Evolutionary conservation across 2,888 invertebrate genomes (phyloP).

Genomic region (Apoda limacodes): DNA sequence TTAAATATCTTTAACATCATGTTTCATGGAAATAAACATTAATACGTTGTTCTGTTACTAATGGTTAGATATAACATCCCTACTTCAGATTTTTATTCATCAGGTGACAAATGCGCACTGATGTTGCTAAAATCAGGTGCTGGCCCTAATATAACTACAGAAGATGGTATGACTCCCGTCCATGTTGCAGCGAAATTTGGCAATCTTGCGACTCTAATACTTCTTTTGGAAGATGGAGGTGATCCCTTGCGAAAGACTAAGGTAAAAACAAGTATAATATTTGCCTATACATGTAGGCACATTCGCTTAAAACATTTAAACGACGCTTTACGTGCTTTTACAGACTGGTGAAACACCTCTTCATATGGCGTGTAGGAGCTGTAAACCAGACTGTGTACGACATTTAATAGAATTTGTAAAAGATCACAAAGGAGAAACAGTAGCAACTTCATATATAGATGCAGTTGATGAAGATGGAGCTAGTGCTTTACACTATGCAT

Average conservation of each 20-base stretch:
- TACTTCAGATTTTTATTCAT: too few species aligned
- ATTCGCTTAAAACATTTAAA: neutral
- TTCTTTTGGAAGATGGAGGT: constrained; percentile 93
- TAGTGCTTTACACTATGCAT: constrained; percentile 94
- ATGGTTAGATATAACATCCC: too few species aligned
- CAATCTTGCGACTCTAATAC: constrained; percentile 85
- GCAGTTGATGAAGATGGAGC: constrained; percentile 92
- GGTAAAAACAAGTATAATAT: constrained; percentile 57
- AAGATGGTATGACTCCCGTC: constrained; percentile 96
- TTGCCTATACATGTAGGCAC: neutral
- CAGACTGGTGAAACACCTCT: constrained; percentile 95
- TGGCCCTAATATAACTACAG: constrained; percentile 93
- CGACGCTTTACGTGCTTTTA: too few species aligned
- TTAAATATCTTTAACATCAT: too few species aligned
- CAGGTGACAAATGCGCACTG: constrained; percentile 83
- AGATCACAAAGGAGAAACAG: constrained; percentile 78
- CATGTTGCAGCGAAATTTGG: constrained; percentile 96
- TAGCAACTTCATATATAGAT: constrained; percentile 88
- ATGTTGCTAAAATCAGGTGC: constrained; percentile 99
- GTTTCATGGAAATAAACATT: too few species aligned
- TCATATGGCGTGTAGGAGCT: constrained; percentile 91
- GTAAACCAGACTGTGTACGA: constrained; percentile 86
- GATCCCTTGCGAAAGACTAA: constrained; percentile 93
- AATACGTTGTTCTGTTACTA: too few species aligned
- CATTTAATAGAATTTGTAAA: constrained; percentile 88